Conservation (phyloP, 2,113 vertebrate species). For the Ochotona curzoniae region DNA sequence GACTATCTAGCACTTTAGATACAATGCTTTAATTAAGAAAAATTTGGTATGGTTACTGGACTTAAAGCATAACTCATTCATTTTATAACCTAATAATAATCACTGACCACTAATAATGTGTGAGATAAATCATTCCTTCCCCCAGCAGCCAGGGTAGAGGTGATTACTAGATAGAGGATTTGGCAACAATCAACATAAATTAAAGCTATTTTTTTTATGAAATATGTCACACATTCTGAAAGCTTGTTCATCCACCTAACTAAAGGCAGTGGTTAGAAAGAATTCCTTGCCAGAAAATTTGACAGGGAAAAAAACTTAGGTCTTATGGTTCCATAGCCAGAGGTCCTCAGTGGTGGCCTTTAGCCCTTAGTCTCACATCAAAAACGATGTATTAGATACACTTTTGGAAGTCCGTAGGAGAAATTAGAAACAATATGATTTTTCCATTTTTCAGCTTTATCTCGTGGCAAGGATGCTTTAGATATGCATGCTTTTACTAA, state of each 20-base stretch:
- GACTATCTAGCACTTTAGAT: not conserved
- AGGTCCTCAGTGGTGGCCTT: not conserved
- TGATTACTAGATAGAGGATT: slow-evolving; percentile 2
- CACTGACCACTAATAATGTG: slow-evolving; percentile 33
- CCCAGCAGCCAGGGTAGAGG: not conserved
- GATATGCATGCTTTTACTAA: not conserved
- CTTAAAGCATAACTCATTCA: slow-evolving; percentile 44
- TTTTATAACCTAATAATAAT: not conserved
- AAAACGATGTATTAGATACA: not conserved
- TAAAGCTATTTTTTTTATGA: not conserved
- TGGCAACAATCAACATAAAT: not conserved
- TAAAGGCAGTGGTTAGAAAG: slow-evolving; percentile 36
- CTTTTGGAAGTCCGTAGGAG: not conserved
- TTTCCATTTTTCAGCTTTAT: not conserved
- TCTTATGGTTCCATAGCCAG: not conserved
- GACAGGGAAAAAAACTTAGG: not conserved
- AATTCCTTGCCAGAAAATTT: not conserved
- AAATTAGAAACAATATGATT: not conserved
- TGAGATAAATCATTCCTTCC: slow-evolving; percentile 25
- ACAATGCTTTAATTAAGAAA: slow-evolving; percentile 63
- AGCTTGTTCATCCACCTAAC: not conserved
- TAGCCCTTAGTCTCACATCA: too few relatives aligned
- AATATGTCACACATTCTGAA: not conserved
- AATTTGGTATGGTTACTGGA: slow-evolving; percentile 52
- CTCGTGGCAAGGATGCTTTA: not conserved